Evolutionary conservation across 2,113 vertebrate species (phyloP).

Genomic region (Turnix velox): DNA sequence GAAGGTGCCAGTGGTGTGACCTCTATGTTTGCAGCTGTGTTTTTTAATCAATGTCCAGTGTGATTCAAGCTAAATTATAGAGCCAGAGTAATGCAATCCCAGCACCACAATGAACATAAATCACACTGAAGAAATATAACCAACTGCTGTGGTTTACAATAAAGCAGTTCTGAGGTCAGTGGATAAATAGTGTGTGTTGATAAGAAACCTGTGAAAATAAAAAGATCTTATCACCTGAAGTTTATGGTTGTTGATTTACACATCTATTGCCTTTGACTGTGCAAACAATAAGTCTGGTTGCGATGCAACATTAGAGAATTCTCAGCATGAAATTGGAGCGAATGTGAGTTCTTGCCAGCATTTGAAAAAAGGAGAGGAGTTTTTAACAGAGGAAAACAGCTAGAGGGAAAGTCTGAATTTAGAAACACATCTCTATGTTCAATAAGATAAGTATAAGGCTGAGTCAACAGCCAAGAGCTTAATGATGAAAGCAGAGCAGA

Average conservation of each 20-base stretch:
- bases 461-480: constrained; percentile 34
- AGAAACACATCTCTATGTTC: constrained; percentile 7
- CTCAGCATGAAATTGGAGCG: not conserved
- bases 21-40: rapidly evolving
- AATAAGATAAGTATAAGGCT: not conserved
- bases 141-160: not conserved
- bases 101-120: not conserved
- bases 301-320: not conserved
- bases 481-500: not conserved
- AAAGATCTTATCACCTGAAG: not conserved
- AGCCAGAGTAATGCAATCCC: not conserved
- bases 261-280: not conserved
- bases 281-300: not conserved
- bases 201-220: not conserved
- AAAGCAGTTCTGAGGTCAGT: not conserved
- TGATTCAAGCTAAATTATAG: not conserved
- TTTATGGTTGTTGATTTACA: not conserved
- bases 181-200: not conserved
- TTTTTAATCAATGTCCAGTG: not conserved
- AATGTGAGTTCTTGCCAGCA: not conserved
- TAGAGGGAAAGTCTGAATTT: constrained; percentile 22
- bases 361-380: not conserved
- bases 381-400: constrained; percentile 14
- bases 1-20: not conserved
- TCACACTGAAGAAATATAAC: not conserved